Conservation (phyloP, 2,113 vertebrate genomes). For the Corythornis madagascariensis region DNA sequence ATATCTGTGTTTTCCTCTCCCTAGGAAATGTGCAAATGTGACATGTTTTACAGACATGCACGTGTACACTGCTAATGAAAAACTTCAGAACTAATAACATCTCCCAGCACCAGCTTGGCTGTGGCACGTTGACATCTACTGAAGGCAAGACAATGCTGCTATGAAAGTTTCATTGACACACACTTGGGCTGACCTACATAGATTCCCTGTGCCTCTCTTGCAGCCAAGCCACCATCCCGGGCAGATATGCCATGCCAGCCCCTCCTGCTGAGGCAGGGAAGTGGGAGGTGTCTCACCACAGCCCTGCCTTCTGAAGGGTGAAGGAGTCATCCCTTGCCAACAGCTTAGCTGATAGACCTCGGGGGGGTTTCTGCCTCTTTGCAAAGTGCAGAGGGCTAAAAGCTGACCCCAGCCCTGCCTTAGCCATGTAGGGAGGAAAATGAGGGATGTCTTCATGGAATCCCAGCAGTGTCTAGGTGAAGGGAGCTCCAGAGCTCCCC, state of each 20-base stretch:
- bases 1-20: background rate
- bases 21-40: background rate
- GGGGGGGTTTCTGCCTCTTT: background rate
- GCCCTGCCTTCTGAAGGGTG: background rate
- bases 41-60: background rate
- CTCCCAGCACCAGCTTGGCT: background rate
- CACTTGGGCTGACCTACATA: conserved; percentile 56
- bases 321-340: background rate
- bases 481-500: too few species aligned
- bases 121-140: background rate
- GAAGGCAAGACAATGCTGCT: background rate
- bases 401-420: background rate
- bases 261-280: background rate
- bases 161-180: conserved; percentile 62
- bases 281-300: background rate
- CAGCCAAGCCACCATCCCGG: background rate
- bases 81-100: conserved; percentile 48
- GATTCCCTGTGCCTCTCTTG: background rate
- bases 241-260: background rate
- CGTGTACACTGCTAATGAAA: background rate
- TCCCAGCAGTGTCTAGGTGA: too few species aligned
- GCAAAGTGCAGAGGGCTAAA: background rate
- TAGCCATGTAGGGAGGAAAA: background rate
- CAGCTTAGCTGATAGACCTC: background rate
- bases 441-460: background rate